A percentile compares a stretch with the other conserved stretches of the same genome.
Conservation (phyloP, 2,113 vertebrate genomes). For the mouse (Mus musculus) region DNA sequence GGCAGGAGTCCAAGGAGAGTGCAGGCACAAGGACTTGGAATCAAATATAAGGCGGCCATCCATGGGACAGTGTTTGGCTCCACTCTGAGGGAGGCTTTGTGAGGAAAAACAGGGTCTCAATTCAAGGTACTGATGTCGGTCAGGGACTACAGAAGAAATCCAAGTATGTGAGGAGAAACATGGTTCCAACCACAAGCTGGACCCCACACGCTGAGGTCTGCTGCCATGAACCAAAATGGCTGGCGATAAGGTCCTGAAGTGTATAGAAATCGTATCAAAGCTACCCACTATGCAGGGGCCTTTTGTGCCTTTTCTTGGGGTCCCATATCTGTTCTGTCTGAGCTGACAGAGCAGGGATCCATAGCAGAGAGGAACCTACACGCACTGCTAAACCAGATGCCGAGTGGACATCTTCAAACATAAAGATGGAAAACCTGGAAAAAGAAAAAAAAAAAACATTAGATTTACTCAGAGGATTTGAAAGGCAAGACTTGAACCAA, state of each 20-base stretch:
- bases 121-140: not conserved
- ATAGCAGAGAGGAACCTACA: not conserved
- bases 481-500: not conserved
- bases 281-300: not conserved
- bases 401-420: not conserved
- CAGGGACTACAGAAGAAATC: constrained; percentile 9
- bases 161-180: not conserved
- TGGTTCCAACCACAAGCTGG: not conserved
- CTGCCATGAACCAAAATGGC: not conserved
- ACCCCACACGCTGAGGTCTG: not conserved
- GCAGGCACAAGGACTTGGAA: constrained; percentile 12
- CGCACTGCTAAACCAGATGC: not conserved
- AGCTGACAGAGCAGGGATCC: not conserved
- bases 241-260: not conserved
- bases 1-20: constrained; percentile 20
- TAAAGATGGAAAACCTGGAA: not conserved
- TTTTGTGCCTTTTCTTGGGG: not conserved
- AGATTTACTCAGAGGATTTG: not conserved
- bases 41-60: not conserved
- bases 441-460: not conserved
- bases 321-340: not conserved
- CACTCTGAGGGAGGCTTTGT: constrained; percentile 21
- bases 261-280: not conserved
- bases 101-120: not conserved
- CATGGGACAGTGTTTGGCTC: not conserved